Percentiles rank a stretch among this genome's conserved stretches.
Evolutionary conservation across 2,113 vertebrate species (phyloP).

Genomic region (Rhodinocichla rosea): DNA sequence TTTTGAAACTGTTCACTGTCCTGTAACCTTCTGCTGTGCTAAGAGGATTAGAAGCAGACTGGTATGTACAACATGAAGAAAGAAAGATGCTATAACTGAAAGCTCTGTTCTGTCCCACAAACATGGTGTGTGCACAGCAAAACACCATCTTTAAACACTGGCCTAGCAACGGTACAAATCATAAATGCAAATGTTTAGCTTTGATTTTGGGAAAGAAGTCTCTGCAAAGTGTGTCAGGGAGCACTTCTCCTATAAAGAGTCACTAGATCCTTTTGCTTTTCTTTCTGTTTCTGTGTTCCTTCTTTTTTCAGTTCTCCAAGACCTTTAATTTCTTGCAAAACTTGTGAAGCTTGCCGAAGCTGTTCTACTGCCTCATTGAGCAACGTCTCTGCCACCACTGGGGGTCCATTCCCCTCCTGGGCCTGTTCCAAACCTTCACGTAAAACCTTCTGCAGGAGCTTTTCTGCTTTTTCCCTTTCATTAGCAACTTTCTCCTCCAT

Average conservation of each 20-base stretch:
- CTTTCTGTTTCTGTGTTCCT: slow-evolving; percentile 55
- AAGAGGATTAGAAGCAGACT: slow-evolving; percentile 22
- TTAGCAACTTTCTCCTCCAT: slow-evolving; percentile 82
- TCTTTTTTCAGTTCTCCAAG: slow-evolving; percentile 74
- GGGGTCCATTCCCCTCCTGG: slow-evolving; percentile 46
- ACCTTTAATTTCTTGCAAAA: slow-evolving; percentile 84
- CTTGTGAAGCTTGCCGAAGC: slow-evolving; percentile 84
- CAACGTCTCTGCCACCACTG: slow-evolving; percentile 68
- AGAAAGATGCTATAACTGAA: slow-evolving; percentile 32
- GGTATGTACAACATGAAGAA: slow-evolving; percentile 20
- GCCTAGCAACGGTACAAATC: slow-evolving; percentile 22
- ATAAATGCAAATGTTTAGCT: slow-evolving; percentile 23
- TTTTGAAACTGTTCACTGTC: background rate
- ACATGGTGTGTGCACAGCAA: slow-evolving; percentile 14
- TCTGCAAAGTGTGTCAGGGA: slow-evolving; percentile 57
- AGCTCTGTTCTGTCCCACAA: background rate
- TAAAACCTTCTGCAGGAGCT: slow-evolving; percentile 77
- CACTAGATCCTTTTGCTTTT: slow-evolving; percentile 81
- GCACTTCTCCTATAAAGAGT: slow-evolving; percentile 79
- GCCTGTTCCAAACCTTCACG: slow-evolving; percentile 38
- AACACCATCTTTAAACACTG: slow-evolving; percentile 18
- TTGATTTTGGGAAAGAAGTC: background rate
- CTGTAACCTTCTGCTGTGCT: slow-evolving; percentile 42
- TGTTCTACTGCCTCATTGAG: slow-evolving; percentile 87
- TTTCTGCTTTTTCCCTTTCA: slow-evolving; percentile 80